Base-by-base conservation (phyloP, 1,140 invertebrate genomes). In the Coelopa frigida region DNA sequence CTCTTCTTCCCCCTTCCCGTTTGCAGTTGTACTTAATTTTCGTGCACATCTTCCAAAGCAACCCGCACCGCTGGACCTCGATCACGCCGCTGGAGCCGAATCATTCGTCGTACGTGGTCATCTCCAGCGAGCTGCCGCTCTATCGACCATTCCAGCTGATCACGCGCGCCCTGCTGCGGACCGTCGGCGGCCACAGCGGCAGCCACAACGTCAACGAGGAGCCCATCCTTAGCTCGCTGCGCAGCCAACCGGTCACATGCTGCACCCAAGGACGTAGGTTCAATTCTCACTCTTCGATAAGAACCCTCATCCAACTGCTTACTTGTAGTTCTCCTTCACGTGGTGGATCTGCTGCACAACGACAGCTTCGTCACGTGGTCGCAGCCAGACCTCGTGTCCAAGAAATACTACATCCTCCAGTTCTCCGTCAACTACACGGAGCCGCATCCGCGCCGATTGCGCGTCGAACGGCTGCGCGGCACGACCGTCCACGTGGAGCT, bases 211-310 rank as follows among this genome's bases (percentile, higher is more conserved):
- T 53, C 2, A 50, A 54, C 0, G 59, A 66, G 38, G 58, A 61
- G 23, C 53, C 58, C 47, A 61, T 66, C 11, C 54, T 54, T 11
- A 67, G 63, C 14, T 63, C 63, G 4, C 39, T 59, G 23, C 50
- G 67, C 1, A 63, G 61, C 48, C 53, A 56, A 3, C 54, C 61
- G 7, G 56, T 64, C 0, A 57, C 56, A 27, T 70, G 66, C 44
- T 65, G 61, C 42, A 65, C 63, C 0, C 67, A 70, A 45, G 67
- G 66, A 44, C 50, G 66, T 70, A 46, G 63, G 66, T 47, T n/a
- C n/a, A n/a, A 36, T 41, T 35, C 35, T 14, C 4, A 8, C 27
- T n/a, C n/a, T 29, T 29, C n/a, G 8, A 8, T 29, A 29, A 29
- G 27, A 8, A 29, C n/a, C 8, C 8, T n/a, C n/a, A 29, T 29